Evolutionary conservation across 1,140 invertebrate genomes (phyloP), one percentile per base, ranked within the genome.

Genomic region (Danaus melanippus): DNA sequence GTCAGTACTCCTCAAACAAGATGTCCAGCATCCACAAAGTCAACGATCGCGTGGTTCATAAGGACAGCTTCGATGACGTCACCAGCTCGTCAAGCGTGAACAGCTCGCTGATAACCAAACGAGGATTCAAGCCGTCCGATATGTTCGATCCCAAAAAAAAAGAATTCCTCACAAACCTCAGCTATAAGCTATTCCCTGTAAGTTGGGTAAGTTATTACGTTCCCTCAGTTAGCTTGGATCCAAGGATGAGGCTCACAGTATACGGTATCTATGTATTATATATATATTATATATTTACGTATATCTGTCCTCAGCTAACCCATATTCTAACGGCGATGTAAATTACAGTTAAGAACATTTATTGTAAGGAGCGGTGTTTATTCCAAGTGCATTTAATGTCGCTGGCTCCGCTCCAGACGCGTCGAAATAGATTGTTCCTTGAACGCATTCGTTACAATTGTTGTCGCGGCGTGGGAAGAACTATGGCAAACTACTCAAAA

Each of bases 41-140:
- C 51, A 87, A 87, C 74, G 84, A 88, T 64, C 74, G 86, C 10
- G 69, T 88, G n/a, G 71, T 87, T 3, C 86, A 87, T 48, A 62
- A 73, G 50, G 86, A 87, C 61, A 86, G 74, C 69, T 87, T 79
- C 69, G 82, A 86, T 48, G 87, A 87, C 58, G 74, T 82, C 41
- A 84, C 84, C 46, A 79, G 79, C 44, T 86, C 84, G 0, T 86
- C 85, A 2, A 82, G 75, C 32, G 76, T 83, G 46, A 87, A 88
- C 79, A 87, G 84, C 57, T 71, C 84, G 0, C 76, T 88, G 54
- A 72, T 88, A 65, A 88, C 87, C 10, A 87, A 89, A 50, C 88
- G 94, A 10, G 94, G 94, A 15, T 94, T 94, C 80, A 94, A 94
- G 70, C 94, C 95, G 1, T 95, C 94, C 0, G 94, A 96, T 78